Conservation (phyloP, 2,888 invertebrate genomes). For the Caenorhabditis imperialis region DNA sequence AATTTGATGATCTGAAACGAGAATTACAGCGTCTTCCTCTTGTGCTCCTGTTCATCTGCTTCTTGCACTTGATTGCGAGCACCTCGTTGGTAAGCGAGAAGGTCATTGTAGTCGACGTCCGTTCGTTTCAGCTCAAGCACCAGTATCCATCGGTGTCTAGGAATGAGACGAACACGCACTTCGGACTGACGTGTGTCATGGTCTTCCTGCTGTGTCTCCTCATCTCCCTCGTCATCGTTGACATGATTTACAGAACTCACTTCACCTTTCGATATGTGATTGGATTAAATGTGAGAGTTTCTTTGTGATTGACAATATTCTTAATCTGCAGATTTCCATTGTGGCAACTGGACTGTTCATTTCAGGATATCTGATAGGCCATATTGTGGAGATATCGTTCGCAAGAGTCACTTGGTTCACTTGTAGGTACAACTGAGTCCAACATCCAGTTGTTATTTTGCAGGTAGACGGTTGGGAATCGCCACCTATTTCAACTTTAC, state of each 20-base stretch:
- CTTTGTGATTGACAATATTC: no score
- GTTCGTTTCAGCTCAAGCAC: conserved; percentile 28
- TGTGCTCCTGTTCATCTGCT: background rate
- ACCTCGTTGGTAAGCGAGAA: background rate
- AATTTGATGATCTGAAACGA: background rate
- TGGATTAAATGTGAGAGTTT: conserved; percentile 29
- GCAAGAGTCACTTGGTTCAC: conserved; percentile 9
- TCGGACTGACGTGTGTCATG: conserved; percentile 19
- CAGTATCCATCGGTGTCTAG: background rate
- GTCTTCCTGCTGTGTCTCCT: conserved; percentile 7
- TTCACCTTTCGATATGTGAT: conserved; percentile 37
- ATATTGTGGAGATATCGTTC: conserved; percentile 21
- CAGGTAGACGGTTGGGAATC: conserved; percentile 11
- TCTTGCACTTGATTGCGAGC: background rate
- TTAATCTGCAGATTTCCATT: conserved; percentile 25
- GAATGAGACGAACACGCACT: conserved; percentile 40
- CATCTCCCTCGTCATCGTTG: conserved; percentile 8
- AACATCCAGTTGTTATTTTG: background rate
- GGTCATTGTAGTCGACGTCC: background rate
- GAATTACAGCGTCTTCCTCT: conserved; percentile 4
- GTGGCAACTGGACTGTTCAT: conserved; percentile 24
- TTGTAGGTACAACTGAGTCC: conserved; percentile 2
- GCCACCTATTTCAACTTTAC: background rate
- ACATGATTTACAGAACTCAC: conserved; percentile 2
- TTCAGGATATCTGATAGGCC: conserved; percentile 20